Conservation (phyloP, 1,140 invertebrate species). For the Papilio helenus region DNA sequence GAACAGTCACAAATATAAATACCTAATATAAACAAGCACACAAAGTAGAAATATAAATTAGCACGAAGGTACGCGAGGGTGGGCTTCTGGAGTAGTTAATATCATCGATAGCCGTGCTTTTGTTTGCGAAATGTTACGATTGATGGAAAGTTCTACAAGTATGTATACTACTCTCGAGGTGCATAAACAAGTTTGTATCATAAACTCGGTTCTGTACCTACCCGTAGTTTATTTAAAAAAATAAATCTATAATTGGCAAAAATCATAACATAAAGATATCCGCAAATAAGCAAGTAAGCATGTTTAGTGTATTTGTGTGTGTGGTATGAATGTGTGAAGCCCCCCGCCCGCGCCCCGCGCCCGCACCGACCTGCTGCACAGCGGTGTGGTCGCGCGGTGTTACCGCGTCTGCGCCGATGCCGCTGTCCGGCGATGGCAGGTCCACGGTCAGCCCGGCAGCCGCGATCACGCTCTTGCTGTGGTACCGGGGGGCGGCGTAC, state of each 20-base stretch:
- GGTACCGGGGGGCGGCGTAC: constrained; percentile 78
- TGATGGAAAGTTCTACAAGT: constrained; percentile 18
- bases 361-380: constrained; percentile 91
- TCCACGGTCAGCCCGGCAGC: constrained; percentile 93
- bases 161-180: neutral
- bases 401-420: constrained; percentile 95
- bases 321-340: constrained; percentile 54
- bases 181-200: constrained; percentile 19
- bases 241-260: constrained; percentile 27
- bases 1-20: neutral
- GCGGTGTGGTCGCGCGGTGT: constrained; percentile 94
- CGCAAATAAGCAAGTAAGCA: constrained; percentile 43
- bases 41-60: neutral
- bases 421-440: constrained; percentile 95
- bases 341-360: constrained; percentile 64
- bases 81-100: constrained; percentile 36
- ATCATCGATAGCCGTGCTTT: neutral
- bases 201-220: constrained; percentile 25
- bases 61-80: constrained; percentile 22
- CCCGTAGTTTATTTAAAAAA: constrained; percentile 4
- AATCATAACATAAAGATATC: constrained; percentile 45
- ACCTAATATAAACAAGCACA: neutral
- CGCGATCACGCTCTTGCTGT: constrained; percentile 81
- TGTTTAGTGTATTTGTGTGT: constrained; percentile 46
- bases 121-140: constrained; percentile 33